Percentiles rank a stretch among this genome's conserved stretches.
Conservation (phyloP, 2,113 vertebrate species). For the Herpetotheres cachinnans region DNA sequence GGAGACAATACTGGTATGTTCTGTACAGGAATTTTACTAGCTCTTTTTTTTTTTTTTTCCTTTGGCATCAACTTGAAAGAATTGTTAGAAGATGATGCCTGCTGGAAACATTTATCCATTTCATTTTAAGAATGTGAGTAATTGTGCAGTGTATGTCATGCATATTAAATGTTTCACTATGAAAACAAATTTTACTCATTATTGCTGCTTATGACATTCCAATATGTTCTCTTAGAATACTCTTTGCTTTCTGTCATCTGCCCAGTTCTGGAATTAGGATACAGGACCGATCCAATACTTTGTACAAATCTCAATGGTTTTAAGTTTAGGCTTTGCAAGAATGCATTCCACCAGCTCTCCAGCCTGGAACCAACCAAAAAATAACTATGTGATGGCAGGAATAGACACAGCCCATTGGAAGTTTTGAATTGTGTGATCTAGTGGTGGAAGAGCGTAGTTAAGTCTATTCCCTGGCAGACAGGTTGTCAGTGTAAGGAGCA, state of each 20-base stretch:
- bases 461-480: not conserved
- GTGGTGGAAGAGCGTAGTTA: not conserved
- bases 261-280: constrained; percentile 21
- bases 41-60: not conserved
- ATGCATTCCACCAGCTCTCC: constrained; percentile 16
- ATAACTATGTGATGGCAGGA: constrained; percentile 1
- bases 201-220: constrained; percentile 36
- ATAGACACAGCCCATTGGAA: not conserved
- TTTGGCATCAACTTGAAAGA: constrained; percentile 58
- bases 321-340: constrained; percentile 9
- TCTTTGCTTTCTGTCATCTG: not conserved
- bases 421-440: not conserved
- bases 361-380: not conserved
- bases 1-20: constrained; percentile 44
- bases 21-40: constrained; percentile 44
- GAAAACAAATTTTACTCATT: constrained; percentile 44
- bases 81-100: constrained; percentile 47
- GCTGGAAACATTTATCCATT: constrained; percentile 59
- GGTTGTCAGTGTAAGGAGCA: not conserved
- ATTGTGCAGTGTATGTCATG: constrained; percentile 14
- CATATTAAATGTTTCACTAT: constrained; percentile 50
- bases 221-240: not conserved
- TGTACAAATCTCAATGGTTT: constrained; percentile 6
- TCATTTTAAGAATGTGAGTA: constrained; percentile 60
- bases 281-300: not conserved